A percentile compares a stretch with the other conserved stretches of the same genome.
phyloP scores from a whole-genome alignment of 2,888 invertebrate species.

The Hedya salicella region DNA sequence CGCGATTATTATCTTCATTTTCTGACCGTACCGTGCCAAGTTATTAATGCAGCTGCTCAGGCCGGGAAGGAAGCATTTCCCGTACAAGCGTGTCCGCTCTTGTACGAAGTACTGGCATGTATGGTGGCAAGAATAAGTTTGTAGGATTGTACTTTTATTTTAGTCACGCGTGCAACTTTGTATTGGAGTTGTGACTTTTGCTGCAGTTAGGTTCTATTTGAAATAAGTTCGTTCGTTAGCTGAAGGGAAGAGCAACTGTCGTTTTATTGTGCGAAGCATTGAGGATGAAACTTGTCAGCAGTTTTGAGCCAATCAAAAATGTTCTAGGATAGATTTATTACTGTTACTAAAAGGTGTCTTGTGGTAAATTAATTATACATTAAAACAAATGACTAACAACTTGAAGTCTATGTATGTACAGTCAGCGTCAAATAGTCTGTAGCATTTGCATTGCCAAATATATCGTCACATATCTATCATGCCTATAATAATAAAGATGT shows the following conservation, averaged over 20 bases:
- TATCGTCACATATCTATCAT: too few relatives aligned
- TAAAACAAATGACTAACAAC: too few relatives aligned
- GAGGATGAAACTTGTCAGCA: neutral
- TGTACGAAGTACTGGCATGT: neutral
- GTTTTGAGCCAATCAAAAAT: neutral
- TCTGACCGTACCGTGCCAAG: constrained; percentile 38
- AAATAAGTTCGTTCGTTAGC: constrained; percentile 42
- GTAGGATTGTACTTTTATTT: constrained; percentile 42
- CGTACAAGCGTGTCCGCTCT: constrained; percentile 14
- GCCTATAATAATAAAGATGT: too few relatives aligned
- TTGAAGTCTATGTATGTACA: too few relatives aligned
- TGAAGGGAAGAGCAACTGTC: constrained; percentile 17
- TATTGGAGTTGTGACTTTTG: constrained; percentile 43
- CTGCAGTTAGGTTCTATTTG: constrained; percentile 38
- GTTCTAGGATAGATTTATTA: too few relatives aligned
- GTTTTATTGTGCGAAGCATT: constrained; percentile 7
- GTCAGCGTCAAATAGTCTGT: too few relatives aligned
- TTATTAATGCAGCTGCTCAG: constrained; percentile 22
- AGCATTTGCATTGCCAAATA: too few relatives aligned
- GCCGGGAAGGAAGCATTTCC: constrained; percentile 17
- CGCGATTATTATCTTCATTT: constrained; percentile 43
- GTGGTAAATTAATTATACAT: neutral
- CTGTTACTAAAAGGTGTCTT: too few relatives aligned
- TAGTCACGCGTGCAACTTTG: constrained; percentile 42
- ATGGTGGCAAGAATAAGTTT: constrained; percentile 31